Conservation (phyloP, 1,140 invertebrate genomes). For the Apolygus lucorum region DNA sequence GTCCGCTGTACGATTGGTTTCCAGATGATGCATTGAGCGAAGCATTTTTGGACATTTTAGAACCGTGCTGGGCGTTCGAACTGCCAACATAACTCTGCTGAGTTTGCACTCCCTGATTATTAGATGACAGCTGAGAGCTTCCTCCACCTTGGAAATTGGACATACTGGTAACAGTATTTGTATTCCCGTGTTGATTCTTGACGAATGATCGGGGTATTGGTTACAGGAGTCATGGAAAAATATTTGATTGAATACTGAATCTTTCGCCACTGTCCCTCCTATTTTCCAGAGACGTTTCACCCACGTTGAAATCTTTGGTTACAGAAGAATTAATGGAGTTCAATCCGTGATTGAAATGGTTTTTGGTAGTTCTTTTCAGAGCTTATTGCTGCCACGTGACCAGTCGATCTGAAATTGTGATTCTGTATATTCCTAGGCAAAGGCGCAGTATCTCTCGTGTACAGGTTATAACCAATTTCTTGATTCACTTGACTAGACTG, state of each 20-base stretch:
- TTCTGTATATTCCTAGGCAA: neutral
- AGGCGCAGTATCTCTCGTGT: neutral
- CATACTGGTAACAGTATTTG: neutral
- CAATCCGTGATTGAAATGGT: too few species aligned
- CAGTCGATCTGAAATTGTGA: too few species aligned
- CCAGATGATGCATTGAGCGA: neutral
- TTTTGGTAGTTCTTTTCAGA: too few species aligned
- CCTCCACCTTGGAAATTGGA: neutral
- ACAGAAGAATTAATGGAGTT: neutral
- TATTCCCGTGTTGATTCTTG: neutral
- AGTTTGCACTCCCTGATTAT: conserved; percentile 3
- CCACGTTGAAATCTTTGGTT: neutral
- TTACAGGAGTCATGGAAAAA: neutral
- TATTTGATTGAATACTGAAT: neutral
- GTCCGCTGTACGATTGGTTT: neutral
- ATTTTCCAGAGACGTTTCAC: too few species aligned
- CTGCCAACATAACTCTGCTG: neutral
- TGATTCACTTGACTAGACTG: neutral
- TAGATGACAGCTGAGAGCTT: neutral
- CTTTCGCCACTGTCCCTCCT: too few species aligned
- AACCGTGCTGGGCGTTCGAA: neutral
- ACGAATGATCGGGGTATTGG: neutral
- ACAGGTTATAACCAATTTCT: neutral
- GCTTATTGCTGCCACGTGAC: too few species aligned
- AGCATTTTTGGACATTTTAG: neutral